phyloP scores from a whole-genome alignment of 2,888 invertebrate species.

The Ormyrus pomaceus region DNA sequence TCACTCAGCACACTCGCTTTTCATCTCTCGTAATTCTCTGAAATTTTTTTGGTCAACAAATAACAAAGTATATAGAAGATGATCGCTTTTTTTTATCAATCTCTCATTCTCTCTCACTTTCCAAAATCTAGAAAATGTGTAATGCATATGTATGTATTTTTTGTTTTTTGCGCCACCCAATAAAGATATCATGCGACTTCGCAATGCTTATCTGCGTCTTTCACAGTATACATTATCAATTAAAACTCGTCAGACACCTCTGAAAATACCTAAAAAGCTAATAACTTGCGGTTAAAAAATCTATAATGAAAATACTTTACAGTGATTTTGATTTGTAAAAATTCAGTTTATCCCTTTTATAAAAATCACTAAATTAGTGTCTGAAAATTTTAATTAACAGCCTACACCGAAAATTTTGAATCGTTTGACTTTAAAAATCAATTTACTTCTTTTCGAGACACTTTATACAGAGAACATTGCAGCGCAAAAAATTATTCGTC shows the following conservation, averaged over 20 bases:
- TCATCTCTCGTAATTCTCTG: conserved; percentile 51
- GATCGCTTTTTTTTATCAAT: conserved; percentile 56
- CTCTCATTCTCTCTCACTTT: conserved; percentile 45
- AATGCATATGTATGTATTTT: conserved; percentile 41
- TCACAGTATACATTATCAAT: conserved; percentile 38
- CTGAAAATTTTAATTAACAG: conserved; percentile 42
- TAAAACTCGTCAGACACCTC: conserved; percentile 31
- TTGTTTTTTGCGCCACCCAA: conserved; percentile 28
- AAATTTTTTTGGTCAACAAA: conserved; percentile 59
- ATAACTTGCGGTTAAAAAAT: conserved; percentile 15
- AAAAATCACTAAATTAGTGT: conserved; percentile 3
- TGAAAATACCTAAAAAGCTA: not conserved
- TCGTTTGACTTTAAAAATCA: conserved; percentile 38
- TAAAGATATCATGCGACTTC: conserved; percentile 24
- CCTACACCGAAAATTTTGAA: conserved; percentile 16
- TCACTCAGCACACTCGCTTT: conserved; percentile 54
- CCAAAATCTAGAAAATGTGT: conserved; percentile 49
- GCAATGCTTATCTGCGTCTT: conserved; percentile 15
- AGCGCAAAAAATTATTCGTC: conserved; percentile 33
- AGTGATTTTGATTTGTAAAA: conserved; percentile 22
- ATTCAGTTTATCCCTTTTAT: not conserved
- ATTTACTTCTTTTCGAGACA: conserved; percentile 36
- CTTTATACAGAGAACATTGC: conserved; percentile 49
- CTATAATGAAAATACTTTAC: not conserved
- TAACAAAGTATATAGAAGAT: conserved; percentile 62